Base-by-base conservation (phyloP, 2,888 invertebrate species). In the Parochlus steinenii region DNA sequence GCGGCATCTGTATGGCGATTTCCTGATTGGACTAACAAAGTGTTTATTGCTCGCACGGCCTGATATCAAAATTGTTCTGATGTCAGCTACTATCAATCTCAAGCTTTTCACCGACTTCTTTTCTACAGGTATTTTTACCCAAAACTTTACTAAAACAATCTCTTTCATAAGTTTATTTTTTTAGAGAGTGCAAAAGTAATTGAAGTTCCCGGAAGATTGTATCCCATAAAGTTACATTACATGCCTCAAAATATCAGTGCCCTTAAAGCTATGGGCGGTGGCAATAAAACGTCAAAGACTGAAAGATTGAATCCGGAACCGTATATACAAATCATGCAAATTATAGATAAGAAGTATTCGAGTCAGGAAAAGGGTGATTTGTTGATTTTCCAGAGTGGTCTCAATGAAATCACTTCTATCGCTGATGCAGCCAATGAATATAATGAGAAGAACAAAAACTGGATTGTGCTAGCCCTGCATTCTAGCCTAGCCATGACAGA, bases 1-100 rank as follows among this genome's bases (percentile, higher is more conserved):
- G 54, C 67, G 97, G 10, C 93, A 97, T 61, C 66, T 97, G 4
- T 80, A 89, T 58, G 93, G 93, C 2, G 93, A 93, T 53, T 89
- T 93, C 54, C 61, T 98, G 24, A 63, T 97, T 4, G 97, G 97
- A 1, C 78, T 98, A 2, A 71, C 97, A 45, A 92, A 93, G 54
- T 95, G 93, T 54, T 61, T 98, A 6, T 64, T 92, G 30, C 71
- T 79, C 46, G 81, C 80, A 47, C 65, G 85, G 31, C 56, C 59
- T 4, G 74, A 90, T 48, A 64, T 97, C 15, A 95, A 93, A 58
- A 57, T 93, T 10, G 77, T 95, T 26, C 71, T 99, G 0, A 99
- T 99, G 98, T 95, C 95, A 0, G 98, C 98, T 10, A 98, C 98
- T 1, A 97, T 98, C 38, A 98, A 99, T 60, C 78, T 97, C 17